Conservation (phyloP, 92 coral and sea anemone genomes). For the Umimayanthus chanpuru region DNA sequence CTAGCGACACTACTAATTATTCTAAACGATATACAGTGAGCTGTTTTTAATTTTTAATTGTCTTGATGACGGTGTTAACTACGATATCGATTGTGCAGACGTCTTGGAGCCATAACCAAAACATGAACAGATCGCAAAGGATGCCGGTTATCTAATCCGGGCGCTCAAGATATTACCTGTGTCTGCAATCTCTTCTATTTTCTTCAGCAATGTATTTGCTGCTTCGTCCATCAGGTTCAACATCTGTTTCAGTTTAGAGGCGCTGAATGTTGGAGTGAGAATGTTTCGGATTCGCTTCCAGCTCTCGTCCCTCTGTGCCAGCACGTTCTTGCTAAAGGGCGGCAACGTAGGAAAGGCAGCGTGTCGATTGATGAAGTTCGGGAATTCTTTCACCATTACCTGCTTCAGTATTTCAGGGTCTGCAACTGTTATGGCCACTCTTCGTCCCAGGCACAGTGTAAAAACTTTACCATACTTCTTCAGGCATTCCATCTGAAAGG, state of each 20-base stretch:
- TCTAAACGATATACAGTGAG: no score
- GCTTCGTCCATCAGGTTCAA: constrained; percentile 59
- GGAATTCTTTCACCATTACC: constrained; percentile 74
- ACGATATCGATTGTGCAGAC: no score
- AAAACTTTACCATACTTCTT: constrained; percentile 77
- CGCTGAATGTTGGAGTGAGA: constrained; percentile 69
- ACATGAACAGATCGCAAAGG: no score
- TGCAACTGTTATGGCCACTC: constrained; percentile 57
- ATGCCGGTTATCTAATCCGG: no score
- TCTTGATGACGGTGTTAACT: no score
- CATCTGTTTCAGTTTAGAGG: constrained; percentile 70
- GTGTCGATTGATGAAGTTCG: constrained; percentile 69
- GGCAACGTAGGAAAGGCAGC: neutral
- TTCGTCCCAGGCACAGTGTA: constrained; percentile 58
- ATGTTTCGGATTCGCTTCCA: constrained; percentile 75
- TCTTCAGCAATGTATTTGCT: constrained; percentile 56
- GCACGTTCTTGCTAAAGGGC: constrained; percentile 40
- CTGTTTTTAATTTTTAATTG: no score
- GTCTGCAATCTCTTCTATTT: constrained; percentile 63
- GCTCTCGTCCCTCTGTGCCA: constrained; percentile 51
- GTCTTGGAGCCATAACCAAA: no score
- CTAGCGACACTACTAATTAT: no score
- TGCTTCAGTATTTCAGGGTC: constrained; percentile 75
- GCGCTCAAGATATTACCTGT: constrained; percentile 46
- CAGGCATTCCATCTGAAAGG: constrained; percentile 55